These are phyloP conservation scores for Leptosomus discolor DNA, from an alignment of 2,113 vertebrate species.

Conservation along the genomic window DNA sequence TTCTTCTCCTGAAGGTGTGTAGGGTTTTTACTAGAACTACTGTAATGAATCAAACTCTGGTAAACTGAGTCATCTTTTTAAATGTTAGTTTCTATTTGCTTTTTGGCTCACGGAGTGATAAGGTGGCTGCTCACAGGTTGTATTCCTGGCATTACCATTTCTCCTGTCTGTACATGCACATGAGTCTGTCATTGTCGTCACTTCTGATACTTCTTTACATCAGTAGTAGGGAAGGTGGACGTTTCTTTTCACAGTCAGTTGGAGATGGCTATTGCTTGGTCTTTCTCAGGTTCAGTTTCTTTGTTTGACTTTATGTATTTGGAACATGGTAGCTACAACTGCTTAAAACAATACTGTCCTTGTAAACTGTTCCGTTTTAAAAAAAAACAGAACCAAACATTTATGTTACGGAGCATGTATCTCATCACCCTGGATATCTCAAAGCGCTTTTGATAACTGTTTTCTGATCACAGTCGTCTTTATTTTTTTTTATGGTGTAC, in stretches of 20 bases:
- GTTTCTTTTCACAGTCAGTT: background rate
- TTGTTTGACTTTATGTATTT: background rate
- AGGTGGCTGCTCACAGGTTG: background rate
- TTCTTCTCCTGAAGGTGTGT: background rate
- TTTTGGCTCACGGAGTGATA: background rate
- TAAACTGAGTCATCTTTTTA: background rate
- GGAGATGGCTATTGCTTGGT: background rate
- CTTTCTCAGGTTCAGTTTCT: background rate
- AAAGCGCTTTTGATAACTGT: background rate
- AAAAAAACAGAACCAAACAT: background rate
- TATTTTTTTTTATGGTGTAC: background rate
- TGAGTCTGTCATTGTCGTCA: background rate
- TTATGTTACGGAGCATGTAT: background rate
- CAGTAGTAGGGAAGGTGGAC: background rate
- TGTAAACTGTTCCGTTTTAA: background rate
- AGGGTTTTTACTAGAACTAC: background rate
- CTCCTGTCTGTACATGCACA: background rate
- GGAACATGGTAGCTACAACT: background rate
- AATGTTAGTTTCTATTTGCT: background rate
- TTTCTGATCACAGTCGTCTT: background rate
- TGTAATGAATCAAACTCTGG: background rate
- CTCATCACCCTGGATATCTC: background rate
- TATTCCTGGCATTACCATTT: background rate
- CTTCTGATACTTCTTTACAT: background rate
- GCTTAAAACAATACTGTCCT: background rate